These are phyloP conservation scores for Raja brachyura DNA, from an alignment of 2,113 vertebrate genomes.

Conservation along the genomic window DNA sequence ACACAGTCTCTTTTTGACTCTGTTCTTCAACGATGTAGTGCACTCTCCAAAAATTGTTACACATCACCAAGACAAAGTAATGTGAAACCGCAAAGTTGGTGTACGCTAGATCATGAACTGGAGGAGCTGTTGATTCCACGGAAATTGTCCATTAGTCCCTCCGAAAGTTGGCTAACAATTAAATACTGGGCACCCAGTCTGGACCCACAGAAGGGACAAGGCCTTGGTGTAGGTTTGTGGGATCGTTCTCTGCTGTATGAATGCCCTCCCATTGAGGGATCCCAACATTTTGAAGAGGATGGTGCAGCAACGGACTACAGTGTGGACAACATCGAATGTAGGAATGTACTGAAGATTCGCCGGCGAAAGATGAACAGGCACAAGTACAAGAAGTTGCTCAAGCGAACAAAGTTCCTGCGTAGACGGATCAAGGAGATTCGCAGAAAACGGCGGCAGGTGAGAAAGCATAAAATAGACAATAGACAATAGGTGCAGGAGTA, in stretches of 20 bases:
- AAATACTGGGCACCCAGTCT: slow-evolving; percentile 65
- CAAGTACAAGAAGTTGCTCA: slow-evolving; percentile 81
- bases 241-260: background rate
- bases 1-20: background rate
- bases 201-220: slow-evolving; percentile 37
- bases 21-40: background rate
- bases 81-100: slow-evolving; percentile 52
- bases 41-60: background rate
- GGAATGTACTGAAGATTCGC: slow-evolving; percentile 79
- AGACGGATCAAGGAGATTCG: slow-evolving; percentile 63
- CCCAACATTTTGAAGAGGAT: slow-evolving; percentile 46
- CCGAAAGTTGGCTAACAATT: slow-evolving; percentile 84
- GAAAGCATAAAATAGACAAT: background rate
- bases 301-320: background rate
- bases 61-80: background rate
- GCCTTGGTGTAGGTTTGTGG: background rate
- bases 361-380: slow-evolving; percentile 86
- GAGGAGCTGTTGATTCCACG: slow-evolving; percentile 81
- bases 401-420: slow-evolving; percentile 70
- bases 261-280: slow-evolving; percentile 43
- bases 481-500: no score
- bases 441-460: slow-evolving; percentile 65
- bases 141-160: slow-evolving; percentile 78
- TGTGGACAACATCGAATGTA: slow-evolving; percentile 57
- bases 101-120: slow-evolving; percentile 63